Base-by-base conservation (phyloP, 1,140 invertebrate species). In the Formica selysi region DNA sequence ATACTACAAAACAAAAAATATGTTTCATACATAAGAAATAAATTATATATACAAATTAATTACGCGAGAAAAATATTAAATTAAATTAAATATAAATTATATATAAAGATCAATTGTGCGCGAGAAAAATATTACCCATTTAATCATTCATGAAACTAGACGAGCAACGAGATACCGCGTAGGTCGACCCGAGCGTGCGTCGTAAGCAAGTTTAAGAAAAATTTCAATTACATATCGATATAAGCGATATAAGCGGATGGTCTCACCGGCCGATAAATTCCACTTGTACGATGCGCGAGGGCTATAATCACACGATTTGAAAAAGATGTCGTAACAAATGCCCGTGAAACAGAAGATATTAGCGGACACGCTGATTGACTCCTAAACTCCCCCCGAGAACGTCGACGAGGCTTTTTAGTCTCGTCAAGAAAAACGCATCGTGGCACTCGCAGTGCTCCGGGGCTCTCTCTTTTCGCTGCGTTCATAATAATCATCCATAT, bases 261-360 rank as follows among this genome's bases (percentile, higher is more conserved):
- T 16, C 41, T n/a, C 59, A 16, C 5, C 38, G 59, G 19, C 16
- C 41, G 29, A 51, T 65, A n/a, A 65, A 65, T 51, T 54, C 26
- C 62, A 7, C 29, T 54, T 54, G 44, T 44, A 22, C 29, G 41
- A 16, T 26, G 22, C 3, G 29, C 10, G 41, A 64, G 76, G 48
- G 29, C 8, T 79, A 38, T 38, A 57, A 80, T 80, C 36, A 57
- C 22, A n/a, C 64, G 7, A 38, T n/a, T 11, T 26, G 36, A 57
- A 54, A 70, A 41, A 80, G 16, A 80, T 80, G 64, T 67, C 41
- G n/a, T 29, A 70, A 80, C 48, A 80, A 80, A 70, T 70, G 22
- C 10, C 51, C 48, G 36, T 13, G 32, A 80, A 80, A 80, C 36
- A 48, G 32, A 54, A 68, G 48, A 68, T n/a, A 44, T 19, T 41